Conservation (phyloP, 2,888 invertebrate species). For the Heteromurus nitidus region DNA sequence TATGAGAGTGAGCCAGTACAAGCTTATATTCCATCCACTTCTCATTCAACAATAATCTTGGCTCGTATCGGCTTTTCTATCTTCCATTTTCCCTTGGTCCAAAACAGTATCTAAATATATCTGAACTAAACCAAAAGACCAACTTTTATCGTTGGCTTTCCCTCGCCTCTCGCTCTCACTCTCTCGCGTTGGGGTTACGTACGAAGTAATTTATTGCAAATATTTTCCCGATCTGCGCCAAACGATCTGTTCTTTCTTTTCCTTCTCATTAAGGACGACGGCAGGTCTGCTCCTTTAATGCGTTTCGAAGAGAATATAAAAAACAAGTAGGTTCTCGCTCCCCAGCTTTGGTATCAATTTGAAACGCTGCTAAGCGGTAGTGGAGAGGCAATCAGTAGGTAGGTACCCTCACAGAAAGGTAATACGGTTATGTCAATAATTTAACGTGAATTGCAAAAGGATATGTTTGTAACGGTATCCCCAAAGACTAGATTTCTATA, state of each 20-base stretch:
- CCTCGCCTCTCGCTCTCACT: not conserved
- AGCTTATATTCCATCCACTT: too few relatives aligned
- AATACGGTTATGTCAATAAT: slow-evolving; percentile 41
- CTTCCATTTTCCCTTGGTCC: slow-evolving; percentile 22
- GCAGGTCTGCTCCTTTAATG: not conserved
- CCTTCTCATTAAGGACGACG: slow-evolving; percentile 32
- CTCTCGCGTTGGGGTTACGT: slow-evolving; percentile 22
- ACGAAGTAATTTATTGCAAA: slow-evolving; percentile 62
- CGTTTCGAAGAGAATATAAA: not conserved
- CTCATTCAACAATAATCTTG: slow-evolving; percentile 27
- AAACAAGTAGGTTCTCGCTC: not conserved
- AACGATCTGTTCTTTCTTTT: slow-evolving; percentile 45
- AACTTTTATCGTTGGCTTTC: not conserved
- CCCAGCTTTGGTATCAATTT: not conserved
- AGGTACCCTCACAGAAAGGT: too few relatives aligned
- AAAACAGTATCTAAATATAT: slow-evolving; percentile 1
- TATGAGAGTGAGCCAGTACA: too few relatives aligned
- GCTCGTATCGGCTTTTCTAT: slow-evolving; percentile 53
- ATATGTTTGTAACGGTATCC: slow-evolving; percentile 7
- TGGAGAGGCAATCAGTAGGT: slow-evolving; percentile 6
- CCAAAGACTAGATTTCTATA: not conserved
- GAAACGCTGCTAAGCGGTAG: not conserved
- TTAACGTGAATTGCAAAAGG: slow-evolving; percentile 38
- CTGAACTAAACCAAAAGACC: not conserved
- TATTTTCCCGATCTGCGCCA: slow-evolving; percentile 57